Evolutionary conservation across 2,797 vertebrate genomes (phyloP).

Genomic region (Brachyrhaphis roseni): DNA sequence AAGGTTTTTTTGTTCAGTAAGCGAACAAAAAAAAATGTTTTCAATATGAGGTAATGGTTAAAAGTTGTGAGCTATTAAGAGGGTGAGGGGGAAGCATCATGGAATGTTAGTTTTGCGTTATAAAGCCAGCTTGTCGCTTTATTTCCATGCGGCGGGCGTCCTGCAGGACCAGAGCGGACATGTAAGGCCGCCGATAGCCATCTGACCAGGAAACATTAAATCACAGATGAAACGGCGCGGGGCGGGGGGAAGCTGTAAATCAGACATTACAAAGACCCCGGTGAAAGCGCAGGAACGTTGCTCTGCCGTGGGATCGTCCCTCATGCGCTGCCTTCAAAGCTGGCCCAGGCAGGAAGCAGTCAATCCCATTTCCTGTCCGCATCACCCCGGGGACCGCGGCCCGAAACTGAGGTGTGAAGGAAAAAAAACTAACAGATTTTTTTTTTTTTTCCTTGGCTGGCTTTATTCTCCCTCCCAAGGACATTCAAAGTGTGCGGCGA

Average conservation of each 20-base stretch:
- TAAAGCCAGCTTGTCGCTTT: conserved; percentile 2
- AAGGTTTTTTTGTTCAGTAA: not conserved
- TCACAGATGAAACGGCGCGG: conserved; percentile 75
- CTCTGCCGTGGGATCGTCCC: conserved; percentile 55
- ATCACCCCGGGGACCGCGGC: conserved; percentile 53
- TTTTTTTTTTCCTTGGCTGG: conserved; percentile 48
- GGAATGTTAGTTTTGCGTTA: conserved; percentile 3
- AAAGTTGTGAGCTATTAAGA: not conserved
- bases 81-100: not conserved
- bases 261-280: conserved; percentile 75
- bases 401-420: conserved; percentile 67
- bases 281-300: conserved; percentile 75
- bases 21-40: not conserved
- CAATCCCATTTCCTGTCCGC: conserved; percentile 77
- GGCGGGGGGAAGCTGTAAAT: conserved; percentile 75
- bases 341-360: conserved; percentile 75
- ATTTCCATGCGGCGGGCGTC: conserved; percentile 26
- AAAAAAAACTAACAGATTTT: conserved; percentile 24
- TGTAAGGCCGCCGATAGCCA: conserved; percentile 60
- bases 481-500: conserved; percentile 58
- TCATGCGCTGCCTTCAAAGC: conserved; percentile 74
- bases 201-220: conserved; percentile 77
- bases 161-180: conserved; percentile 51
- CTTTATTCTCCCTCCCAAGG: conserved; percentile 70
- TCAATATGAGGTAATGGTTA: not conserved